Percentiles rank a stretch among this genome's conserved stretches.
Conservation (phyloP, 2,113 vertebrate species). For the Cranoglanis bouderius region DNA sequence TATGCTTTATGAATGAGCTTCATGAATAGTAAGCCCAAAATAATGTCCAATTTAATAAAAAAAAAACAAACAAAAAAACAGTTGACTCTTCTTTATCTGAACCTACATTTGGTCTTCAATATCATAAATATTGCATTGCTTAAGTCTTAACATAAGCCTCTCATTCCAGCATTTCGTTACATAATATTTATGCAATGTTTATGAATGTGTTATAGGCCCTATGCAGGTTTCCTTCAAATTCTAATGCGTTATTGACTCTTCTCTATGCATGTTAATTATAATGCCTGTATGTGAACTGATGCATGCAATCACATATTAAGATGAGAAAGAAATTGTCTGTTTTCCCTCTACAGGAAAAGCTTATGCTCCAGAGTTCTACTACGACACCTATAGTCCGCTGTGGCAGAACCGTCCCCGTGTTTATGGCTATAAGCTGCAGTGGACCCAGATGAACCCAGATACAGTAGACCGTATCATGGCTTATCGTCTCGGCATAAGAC, state of each 20-base stretch:
- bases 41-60: neutral
- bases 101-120: neutral
- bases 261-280: neutral
- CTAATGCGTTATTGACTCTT: neutral
- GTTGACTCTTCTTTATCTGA: neutral
- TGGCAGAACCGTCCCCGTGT: slow-evolving; percentile 93
- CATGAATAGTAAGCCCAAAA: neutral
- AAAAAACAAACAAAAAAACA: neutral
- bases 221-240: neutral
- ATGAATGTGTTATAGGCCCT: neutral
- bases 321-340: neutral
- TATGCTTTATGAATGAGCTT: neutral
- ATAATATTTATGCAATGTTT: neutral
- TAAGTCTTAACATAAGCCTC: neutral
- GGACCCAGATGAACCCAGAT: slow-evolving; percentile 95
- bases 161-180: neutral
- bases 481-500: slow-evolving; percentile 89
- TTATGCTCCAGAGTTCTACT: slow-evolving; percentile 94
- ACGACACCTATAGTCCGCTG: slow-evolving; percentile 94
- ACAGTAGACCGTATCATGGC: slow-evolving; percentile 92
- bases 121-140: neutral
- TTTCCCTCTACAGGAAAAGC: slow-evolving; percentile 82
- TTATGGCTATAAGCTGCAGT: slow-evolving; percentile 93
- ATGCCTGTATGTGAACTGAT: neutral
- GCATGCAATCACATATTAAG: neutral